These are phyloP conservation scores for Graptemys geographica DNA, from an alignment of 2,797 vertebrate species.

Conservation along the genomic window DNA sequence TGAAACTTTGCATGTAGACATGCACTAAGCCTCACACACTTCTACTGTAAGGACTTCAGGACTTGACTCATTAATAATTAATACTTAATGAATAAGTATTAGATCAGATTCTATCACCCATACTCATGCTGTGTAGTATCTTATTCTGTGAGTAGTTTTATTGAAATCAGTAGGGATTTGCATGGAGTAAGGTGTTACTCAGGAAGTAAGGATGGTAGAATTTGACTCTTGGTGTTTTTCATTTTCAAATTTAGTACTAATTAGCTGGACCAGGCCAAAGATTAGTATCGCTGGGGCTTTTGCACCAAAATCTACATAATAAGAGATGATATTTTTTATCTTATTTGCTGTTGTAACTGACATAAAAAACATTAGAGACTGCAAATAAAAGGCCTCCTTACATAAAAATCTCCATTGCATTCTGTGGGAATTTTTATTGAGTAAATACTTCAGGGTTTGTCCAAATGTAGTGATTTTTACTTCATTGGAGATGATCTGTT, in stretches of 20 bases:
- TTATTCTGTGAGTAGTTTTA: accelerated
- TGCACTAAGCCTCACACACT: accelerated
- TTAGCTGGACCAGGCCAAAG: accelerated
- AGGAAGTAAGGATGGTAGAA: not conserved
- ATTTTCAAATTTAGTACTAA: accelerated
- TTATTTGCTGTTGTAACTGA: not conserved
- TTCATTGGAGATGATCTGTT: accelerated
- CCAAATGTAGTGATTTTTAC: not conserved
- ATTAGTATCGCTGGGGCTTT: not conserved
- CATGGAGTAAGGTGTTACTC: not conserved
- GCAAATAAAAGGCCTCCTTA: not conserved
- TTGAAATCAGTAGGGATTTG: accelerated
- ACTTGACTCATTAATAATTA: not conserved
- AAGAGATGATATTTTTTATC: not conserved
- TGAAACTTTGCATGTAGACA: not conserved
- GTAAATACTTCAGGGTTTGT: not conserved
- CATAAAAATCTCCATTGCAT: not conserved
- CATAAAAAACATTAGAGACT: conserved; percentile 14
- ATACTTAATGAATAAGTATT: not conserved
- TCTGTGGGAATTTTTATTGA: not conserved
- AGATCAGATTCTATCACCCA: accelerated
- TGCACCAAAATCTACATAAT: accelerated
- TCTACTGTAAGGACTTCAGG: not conserved
- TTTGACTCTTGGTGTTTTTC: not conserved
- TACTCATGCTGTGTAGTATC: not conserved